Conservation (phyloP, 2,797 vertebrate species). For the Eleutherodactylus coqui region DNA sequence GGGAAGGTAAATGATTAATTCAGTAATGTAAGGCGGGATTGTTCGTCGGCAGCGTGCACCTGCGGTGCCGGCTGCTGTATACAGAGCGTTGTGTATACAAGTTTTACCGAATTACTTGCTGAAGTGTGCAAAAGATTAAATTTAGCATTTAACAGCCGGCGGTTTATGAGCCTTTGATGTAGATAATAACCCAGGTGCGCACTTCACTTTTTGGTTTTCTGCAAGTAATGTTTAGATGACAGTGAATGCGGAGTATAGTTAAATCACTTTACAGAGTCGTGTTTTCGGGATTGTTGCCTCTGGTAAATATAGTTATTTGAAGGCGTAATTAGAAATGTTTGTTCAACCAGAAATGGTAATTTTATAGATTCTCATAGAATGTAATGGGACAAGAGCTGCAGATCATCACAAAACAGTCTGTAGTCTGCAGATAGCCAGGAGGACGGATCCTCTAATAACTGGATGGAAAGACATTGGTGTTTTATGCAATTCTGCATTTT, state of each 20-base stretch:
- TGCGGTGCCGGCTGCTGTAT: slow-evolving; percentile 26
- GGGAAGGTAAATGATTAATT: slow-evolving; percentile 53
- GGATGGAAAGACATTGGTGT: too few species aligned
- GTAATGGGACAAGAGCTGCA: background rate
- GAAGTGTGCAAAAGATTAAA: slow-evolving; percentile 37
- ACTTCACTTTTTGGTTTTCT: background rate
- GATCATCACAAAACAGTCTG: background rate
- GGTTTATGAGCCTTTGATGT: slow-evolving; percentile 30
- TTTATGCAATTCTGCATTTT: background rate
- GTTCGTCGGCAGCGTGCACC: slow-evolving; percentile 30
- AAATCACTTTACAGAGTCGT: background rate
- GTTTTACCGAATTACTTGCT: slow-evolving; percentile 30
- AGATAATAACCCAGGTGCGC: slow-evolving; percentile 38
- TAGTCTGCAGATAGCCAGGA: too few species aligned
- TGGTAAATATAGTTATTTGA: background rate
- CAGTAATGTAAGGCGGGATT: slow-evolving; percentile 22
- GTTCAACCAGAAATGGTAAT: too few species aligned
- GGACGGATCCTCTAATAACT: too few species aligned
- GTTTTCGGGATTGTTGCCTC: background rate
- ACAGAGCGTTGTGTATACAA: slow-evolving; percentile 41
- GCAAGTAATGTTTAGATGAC: background rate
- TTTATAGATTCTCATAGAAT: background rate
- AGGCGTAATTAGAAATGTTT: background rate
- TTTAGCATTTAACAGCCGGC: slow-evolving; percentile 21
- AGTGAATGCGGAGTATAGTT: background rate